Base-by-base conservation (phyloP, 2,113 vertebrate genomes). In the Pelvicachromis taeniatus region DNA sequence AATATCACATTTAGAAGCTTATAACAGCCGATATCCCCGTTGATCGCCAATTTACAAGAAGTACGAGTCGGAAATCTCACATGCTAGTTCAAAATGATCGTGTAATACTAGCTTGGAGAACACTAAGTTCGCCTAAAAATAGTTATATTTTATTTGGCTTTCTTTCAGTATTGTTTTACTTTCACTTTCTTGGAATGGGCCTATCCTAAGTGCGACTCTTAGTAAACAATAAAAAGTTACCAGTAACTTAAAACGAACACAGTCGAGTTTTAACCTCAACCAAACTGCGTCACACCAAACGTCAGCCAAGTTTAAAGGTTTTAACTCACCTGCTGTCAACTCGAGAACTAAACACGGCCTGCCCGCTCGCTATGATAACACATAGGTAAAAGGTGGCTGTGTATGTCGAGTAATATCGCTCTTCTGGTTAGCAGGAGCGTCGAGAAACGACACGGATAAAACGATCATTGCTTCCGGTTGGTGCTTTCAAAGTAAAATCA, bases 201-300 rank as follows among this genome's bases (percentile, higher is more conserved):
- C 86, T 54, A 10, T 59, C 80, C 53, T 9, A 26, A 4, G 38
- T 1, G 6, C 1, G 48, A 80, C 88, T 83, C 55, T 14, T 2
- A 19, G 40, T 42, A 84, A 89, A 87, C 73, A 81, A 26, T 13
- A 56, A 85, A 87, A 93, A 93, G 82, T 93, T 92, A 29, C 9
- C 70, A 63, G 14, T 7, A 77, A 89, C 59, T 83, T 38, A 50
- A 81, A 53, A 65, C 38, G 53, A 73, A 65, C 73, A 3, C 84
- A 11, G 77, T 50, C 13, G 26, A 23, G 42, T 14, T 11, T 54
- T 2, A 21, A 21, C 4, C 26, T 11, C 23, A 75, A 29, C 10
- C 50, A 12, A 91, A 89, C 82, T 93, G 93, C 93, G 91, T 92
- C 91, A 95, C 89, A 77, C 7, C 42, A 3, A n/a, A 48, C 5